These are phyloP conservation scores for Hylia prasina DNA, from an alignment of 2,113 vertebrate genomes.

Conservation along the genomic window DNA sequence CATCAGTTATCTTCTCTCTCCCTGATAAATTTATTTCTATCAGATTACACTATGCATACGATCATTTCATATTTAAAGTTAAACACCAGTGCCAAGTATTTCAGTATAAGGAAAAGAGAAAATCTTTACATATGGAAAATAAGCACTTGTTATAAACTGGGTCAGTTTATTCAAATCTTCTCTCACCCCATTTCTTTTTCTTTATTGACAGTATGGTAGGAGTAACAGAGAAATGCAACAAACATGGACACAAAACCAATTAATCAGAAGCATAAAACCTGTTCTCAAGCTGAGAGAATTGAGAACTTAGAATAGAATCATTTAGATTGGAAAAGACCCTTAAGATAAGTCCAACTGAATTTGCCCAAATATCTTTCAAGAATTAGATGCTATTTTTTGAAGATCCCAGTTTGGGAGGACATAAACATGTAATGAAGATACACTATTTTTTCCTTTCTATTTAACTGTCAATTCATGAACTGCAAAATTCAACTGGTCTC, in stretches of 20 bases:
- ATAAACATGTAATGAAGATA: not conserved
- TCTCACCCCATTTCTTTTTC: not conserved
- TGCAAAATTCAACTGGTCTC: not conserved
- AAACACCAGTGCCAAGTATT: not conserved
- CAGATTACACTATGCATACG: not conserved
- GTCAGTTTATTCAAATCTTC: not conserved
- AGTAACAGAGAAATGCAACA: not conserved
- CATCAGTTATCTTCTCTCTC: not conserved
- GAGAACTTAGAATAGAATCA: not conserved
- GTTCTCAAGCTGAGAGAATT: not conserved
- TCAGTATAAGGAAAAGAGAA: not conserved
- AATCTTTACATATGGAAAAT: not conserved
- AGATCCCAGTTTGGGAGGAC: not conserved
- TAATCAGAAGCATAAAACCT: not conserved
- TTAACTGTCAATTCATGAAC: not conserved
- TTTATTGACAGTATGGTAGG: not conserved
- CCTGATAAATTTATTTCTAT: not conserved
- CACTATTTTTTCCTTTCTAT: not conserved
- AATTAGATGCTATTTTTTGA: not conserved
- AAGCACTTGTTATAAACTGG: conserved; percentile 7
- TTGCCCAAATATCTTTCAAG: not conserved
- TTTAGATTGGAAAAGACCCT: not conserved
- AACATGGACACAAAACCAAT: not conserved
- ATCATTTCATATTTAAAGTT: not conserved
- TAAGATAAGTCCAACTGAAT: not conserved